A percentile compares a stretch with the other conserved stretches of the same genome.
Evolutionary conservation across 1,140 invertebrate species (phyloP).

Genomic region (Augochlora pura): DNA sequence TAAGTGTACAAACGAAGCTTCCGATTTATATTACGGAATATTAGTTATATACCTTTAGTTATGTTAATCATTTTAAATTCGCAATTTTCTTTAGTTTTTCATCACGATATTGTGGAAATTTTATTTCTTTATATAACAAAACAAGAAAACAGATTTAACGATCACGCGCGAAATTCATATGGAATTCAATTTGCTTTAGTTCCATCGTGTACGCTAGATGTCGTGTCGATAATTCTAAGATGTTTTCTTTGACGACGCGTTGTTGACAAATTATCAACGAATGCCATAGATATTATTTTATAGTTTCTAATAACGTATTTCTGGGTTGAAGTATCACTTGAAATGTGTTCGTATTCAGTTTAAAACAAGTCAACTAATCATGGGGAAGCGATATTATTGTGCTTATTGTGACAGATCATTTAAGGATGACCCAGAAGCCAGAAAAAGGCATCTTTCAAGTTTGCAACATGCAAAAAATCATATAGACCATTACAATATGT

Average conservation of each 20-base stretch:
- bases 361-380: not conserved
- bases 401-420: slow-evolving; percentile 87
- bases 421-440: slow-evolving; percentile 82
- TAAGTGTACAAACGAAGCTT: slow-evolving; percentile 45
- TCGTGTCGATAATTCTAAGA: not conserved
- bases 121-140: no score
- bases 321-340: not conserved
- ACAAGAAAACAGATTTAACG: not conserved
- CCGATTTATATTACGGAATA: slow-evolving; percentile 14
- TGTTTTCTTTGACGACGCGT: not conserved
- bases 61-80: not conserved
- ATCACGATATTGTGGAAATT: no score
- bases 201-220: slow-evolving; percentile 2
- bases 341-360: not conserved
- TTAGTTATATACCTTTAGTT: not conserved
- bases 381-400: slow-evolving; percentile 85
- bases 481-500: slow-evolving; percentile 83
- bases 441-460: slow-evolving; percentile 85
- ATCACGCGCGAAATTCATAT: not conserved
- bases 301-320: not conserved
- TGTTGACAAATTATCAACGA: no score
- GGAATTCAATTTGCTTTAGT: not conserved
- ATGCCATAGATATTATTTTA: not conserved
- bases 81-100: not conserved
- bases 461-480: slow-evolving; percentile 83